These are phyloP conservation scores for Pipistrellus nathusii DNA, from an alignment of 2,797 vertebrate species.

Conservation along the genomic window DNA sequence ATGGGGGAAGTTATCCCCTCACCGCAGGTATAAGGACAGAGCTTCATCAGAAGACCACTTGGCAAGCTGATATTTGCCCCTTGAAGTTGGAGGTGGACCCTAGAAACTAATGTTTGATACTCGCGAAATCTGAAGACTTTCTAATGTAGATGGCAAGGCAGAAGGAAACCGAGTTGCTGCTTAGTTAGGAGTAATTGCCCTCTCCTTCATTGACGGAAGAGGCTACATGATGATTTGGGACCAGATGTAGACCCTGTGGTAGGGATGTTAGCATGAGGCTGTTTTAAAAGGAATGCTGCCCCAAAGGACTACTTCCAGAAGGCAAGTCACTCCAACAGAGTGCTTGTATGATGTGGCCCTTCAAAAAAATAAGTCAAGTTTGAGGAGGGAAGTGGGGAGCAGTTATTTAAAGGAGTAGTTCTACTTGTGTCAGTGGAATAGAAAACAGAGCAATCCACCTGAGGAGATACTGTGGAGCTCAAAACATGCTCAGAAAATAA, in stretches of 20 bases:
- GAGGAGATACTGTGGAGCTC: neutral
- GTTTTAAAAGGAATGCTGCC: neutral
- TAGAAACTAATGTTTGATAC: neutral
- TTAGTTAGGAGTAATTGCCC: neutral
- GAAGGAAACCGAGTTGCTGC: neutral
- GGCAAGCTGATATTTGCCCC: neutral
- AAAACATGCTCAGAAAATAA: neutral
- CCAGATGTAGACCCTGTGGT: neutral
- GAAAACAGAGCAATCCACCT: neutral
- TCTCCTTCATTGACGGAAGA: neutral
- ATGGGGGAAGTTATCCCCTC: neutral
- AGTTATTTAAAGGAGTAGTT: neutral
- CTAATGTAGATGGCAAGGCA: neutral
- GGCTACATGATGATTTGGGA: too few species aligned
- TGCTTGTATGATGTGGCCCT: neutral
- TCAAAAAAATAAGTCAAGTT: neutral
- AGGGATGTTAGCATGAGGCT: neutral
- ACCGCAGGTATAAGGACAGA: neutral
- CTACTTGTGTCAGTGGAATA: neutral
- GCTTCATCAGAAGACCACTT: neutral
- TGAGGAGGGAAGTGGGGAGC: neutral
- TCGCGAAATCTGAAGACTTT: neutral
- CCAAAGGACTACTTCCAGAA: neutral
- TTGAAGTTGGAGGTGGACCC: neutral
- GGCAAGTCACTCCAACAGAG: neutral